phyloP scores from a whole-genome alignment of 2,888 invertebrate species.

The Drosophila ezoana region DNA sequence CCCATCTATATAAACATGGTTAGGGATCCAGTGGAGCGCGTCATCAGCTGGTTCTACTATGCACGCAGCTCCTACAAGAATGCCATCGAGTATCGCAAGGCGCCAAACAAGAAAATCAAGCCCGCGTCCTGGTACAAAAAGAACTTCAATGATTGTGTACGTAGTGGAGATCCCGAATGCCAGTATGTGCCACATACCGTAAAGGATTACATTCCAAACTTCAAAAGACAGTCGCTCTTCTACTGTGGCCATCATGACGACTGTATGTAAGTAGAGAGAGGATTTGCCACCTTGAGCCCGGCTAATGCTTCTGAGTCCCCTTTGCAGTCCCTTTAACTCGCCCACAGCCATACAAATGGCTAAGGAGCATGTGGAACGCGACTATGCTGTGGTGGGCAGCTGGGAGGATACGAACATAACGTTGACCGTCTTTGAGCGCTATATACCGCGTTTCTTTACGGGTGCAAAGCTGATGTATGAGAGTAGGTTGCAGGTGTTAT shows the following conservation, averaged over 20 bases:
- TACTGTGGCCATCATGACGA: slow-evolving; percentile 94
- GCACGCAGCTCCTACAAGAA: slow-evolving; percentile 86
- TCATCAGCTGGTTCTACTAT: slow-evolving; percentile 96
- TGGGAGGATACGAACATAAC: slow-evolving; percentile 94
- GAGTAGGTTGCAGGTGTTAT: slow-evolving; percentile 56
- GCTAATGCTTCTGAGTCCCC: slow-evolving; percentile 17
- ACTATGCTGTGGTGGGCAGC: slow-evolving; percentile 95
- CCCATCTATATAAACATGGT: slow-evolving; percentile 93
- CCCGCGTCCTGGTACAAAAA: slow-evolving; percentile 83
- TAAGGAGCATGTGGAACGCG: slow-evolving; percentile 92
- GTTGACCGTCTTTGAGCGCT: slow-evolving; percentile 91
- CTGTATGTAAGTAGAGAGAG: slow-evolving; percentile 88
- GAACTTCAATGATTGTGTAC: slow-evolving; percentile 95
- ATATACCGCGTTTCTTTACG: slow-evolving; percentile 92
- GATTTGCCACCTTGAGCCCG: neutral
- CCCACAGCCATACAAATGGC: slow-evolving; percentile 92
- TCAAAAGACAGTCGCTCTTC: slow-evolving; percentile 92
- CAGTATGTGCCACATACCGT: slow-evolving; percentile 87
- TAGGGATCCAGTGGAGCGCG: slow-evolving; percentile 94
- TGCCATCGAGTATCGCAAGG: slow-evolving; percentile 90
- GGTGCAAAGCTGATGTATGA: slow-evolving; percentile 86
- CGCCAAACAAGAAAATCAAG: slow-evolving; percentile 88
- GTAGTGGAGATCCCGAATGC: slow-evolving; percentile 92
- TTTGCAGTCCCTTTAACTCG: slow-evolving; percentile 91
- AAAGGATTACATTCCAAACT: slow-evolving; percentile 90